Evolutionary conservation across 2,888 invertebrate species (phyloP).

Genomic region (Allygus modestus): DNA sequence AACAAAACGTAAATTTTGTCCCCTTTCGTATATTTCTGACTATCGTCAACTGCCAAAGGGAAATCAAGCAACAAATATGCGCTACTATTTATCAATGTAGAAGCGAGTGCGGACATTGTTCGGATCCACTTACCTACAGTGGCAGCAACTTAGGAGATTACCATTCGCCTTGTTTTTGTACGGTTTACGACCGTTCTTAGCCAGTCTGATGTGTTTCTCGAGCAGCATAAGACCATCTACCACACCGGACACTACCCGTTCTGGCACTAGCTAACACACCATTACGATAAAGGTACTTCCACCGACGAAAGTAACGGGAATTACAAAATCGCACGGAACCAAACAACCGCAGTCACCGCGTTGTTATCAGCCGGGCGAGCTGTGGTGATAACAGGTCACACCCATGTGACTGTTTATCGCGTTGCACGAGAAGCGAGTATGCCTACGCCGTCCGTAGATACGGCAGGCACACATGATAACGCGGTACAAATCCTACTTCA

Average conservation of each 20-base stretch:
- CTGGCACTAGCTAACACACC: neutral
- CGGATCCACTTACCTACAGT: constrained; percentile 53
- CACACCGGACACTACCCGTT: neutral
- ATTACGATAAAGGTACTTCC: neutral
- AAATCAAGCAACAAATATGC: too few relatives aligned
- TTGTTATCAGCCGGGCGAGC: constrained; percentile 1
- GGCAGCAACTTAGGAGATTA: constrained; percentile 39
- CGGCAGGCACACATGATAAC: too few relatives aligned
- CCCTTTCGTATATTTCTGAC: too few relatives aligned
- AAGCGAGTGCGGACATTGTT: too few relatives aligned
- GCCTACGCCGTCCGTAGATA: too few relatives aligned
- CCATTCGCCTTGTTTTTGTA: constrained; percentile 9
- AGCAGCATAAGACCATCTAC: neutral
- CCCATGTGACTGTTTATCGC: constrained; percentile 29
- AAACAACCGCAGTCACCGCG: neutral
- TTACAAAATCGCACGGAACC: neutral
- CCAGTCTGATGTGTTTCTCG: neutral
- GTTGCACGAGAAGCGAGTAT: neutral
- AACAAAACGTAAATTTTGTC: too few relatives aligned
- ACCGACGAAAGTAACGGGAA: neutral
- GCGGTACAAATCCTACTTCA: too few relatives aligned
- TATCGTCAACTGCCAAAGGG: too few relatives aligned
- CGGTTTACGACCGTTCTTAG: neutral
- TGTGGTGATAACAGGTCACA: neutral
- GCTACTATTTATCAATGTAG: too few relatives aligned